Base-by-base conservation (phyloP, 2,888 invertebrate species). In the Pollenia labialis region DNA sequence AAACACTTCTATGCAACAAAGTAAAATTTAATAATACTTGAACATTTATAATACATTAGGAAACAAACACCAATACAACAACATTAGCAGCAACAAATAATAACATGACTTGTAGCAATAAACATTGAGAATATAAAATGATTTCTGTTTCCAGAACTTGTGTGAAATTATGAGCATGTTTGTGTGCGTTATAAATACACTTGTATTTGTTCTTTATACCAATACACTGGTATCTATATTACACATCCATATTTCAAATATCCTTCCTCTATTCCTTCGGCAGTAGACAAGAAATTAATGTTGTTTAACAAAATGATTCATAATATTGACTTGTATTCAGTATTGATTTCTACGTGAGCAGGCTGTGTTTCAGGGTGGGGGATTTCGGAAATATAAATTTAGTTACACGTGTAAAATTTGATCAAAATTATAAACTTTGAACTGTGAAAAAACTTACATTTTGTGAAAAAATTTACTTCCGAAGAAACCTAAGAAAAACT, bases 11-110 rank as follows among this genome's bases (percentile, higher is more conserved):
- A 50, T 50, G 72, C 76, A 87, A 84, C 87, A 84, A 87, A 87
- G 81, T 84, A 68, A 80, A 84, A 84, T 84, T 87, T 87, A 87
- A 87, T 87, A 87, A 87, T 77, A 84, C 84, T 87, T 87, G 62
- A 87, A 87, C 87, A 81, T 81, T 84, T 83, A 87, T 83, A 77
- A 79, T 74, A 72, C 75, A 80, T 80, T 76, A 79, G 42, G 69
- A 71, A 58, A 56, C 56, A 71, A 82, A 68, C 60, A 84, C 18
- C 60, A 68, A 54, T 72, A 72, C 50, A 72, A 72, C 16, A 81
- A 60, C 66, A 66, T 62, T 64, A 71, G 48, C 44, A 72, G 72
- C 56, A 18, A 58, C 50, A 75, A 83, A 87, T 72, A 87, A 74
- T 74, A 81, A 84, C 72, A 84, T 81, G 83, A 81, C 81, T 84